Conservation (phyloP, 1,140 invertebrate genomes). For the Ips nitidus region DNA sequence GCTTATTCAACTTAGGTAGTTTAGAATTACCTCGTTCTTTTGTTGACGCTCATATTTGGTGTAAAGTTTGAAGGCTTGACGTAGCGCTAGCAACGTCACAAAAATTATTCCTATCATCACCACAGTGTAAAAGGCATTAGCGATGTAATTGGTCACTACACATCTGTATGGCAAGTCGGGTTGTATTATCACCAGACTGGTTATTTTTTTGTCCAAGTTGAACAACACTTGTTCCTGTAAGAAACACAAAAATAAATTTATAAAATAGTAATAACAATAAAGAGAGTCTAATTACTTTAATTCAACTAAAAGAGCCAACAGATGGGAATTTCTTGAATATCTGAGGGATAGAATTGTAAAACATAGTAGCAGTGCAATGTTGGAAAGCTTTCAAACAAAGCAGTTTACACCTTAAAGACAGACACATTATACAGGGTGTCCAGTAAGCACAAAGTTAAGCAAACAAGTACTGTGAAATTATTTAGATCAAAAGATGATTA, state of each 20-base stretch:
- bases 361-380: no score
- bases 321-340: no score
- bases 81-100: conserved; percentile 35
- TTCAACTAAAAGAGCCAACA: no score
- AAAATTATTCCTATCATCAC: conserved; percentile 51
- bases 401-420: no score
- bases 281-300: no score
- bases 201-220: conserved; percentile 54
- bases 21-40: conserved; percentile 53
- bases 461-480: no score
- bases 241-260: not conserved
- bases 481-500: no score
- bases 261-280: no score
- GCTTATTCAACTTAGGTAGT: not conserved
- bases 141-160: conserved; percentile 63
- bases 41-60: conserved; percentile 55
- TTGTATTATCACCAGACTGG: conserved; percentile 59
- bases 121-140: conserved; percentile 61
- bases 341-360: no score
- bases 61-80: conserved; percentile 53
- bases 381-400: no score
- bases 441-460: no score
- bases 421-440: no score
- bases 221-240: conserved; percentile 59
- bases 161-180: conserved; percentile 70